Conservation (phyloP, 2,888 invertebrate species). For the Ennomos fuscantarius region DNA sequence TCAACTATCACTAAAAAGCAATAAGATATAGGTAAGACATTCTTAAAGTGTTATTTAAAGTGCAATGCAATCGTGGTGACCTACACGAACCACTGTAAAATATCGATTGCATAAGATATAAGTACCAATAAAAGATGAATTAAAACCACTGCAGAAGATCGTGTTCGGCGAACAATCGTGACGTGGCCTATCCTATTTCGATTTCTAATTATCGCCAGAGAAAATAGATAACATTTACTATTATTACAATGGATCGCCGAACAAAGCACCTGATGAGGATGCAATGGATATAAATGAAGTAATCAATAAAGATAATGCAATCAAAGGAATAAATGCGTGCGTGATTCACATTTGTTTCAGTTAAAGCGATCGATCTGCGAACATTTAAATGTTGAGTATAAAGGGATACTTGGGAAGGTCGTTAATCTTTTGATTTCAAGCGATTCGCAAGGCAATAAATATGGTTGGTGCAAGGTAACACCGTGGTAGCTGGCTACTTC, state of each 20-base stretch:
- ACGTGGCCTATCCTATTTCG: conserved; percentile 61
- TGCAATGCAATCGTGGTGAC: conserved; percentile 4
- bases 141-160: conserved; percentile 52
- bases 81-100: conserved; percentile 14
- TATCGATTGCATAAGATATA: conserved; percentile 9
- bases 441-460: conserved; percentile 8
- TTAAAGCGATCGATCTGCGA: conserved; percentile 28
- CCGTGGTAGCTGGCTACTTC: conserved; percentile 9
- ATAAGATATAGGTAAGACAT: neutral
- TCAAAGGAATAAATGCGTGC: conserved; percentile 43
- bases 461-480: conserved; percentile 12
- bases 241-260: conserved; percentile 49
- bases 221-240: conserved; percentile 54
- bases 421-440: conserved; percentile 27
- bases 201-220: conserved; percentile 64
- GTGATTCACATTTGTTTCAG: conserved; percentile 44
- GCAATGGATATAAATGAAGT: conserved; percentile 50
- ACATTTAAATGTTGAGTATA: conserved; percentile 40
- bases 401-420: conserved; percentile 15
- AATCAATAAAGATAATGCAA: conserved; percentile 46
- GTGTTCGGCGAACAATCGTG: conserved; percentile 56
- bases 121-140: conserved; percentile 40
- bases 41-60: conserved; percentile 9
- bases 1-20: neutral
- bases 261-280: conserved; percentile 40